phyloP scores from a whole-genome alignment of 2,797 vertebrate genomes.

The Podargus strigoides region DNA sequence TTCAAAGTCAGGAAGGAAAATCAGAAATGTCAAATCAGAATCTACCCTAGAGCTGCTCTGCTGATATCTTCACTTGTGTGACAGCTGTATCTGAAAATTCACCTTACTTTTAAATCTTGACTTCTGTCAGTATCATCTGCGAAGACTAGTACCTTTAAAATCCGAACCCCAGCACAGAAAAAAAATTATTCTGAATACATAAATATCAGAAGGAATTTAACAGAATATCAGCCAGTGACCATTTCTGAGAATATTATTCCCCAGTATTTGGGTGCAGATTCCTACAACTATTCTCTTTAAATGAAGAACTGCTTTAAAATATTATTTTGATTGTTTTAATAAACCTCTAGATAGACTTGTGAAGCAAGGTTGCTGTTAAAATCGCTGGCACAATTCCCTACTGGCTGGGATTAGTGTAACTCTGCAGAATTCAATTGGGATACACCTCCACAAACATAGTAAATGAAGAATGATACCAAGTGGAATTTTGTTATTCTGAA shows the following conservation, averaged over 20 bases:
- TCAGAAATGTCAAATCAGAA: background rate
- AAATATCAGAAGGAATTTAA: background rate
- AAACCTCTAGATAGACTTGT: background rate
- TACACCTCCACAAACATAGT: background rate
- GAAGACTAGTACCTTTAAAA: background rate
- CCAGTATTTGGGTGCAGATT: background rate
- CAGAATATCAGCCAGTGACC: background rate
- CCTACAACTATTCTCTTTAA: background rate
- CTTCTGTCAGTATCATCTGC: background rate
- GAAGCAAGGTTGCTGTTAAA: background rate
- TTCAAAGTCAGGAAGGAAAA: background rate
- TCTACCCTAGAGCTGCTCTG: background rate
- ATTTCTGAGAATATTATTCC: background rate
- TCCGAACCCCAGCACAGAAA: background rate
- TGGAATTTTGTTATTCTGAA: background rate
- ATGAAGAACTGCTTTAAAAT: background rate
- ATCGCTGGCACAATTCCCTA: background rate
- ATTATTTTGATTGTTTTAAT: background rate
- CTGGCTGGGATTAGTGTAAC: background rate
- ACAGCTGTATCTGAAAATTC: background rate
- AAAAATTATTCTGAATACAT: background rate
- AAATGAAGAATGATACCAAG: background rate
- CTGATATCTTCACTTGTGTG: background rate
- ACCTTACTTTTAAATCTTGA: background rate
- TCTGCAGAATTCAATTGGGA: background rate